These are phyloP conservation scores for Carlito syrichta DNA, from an alignment of 2,113 vertebrate genomes.

Conservation along the genomic window DNA sequence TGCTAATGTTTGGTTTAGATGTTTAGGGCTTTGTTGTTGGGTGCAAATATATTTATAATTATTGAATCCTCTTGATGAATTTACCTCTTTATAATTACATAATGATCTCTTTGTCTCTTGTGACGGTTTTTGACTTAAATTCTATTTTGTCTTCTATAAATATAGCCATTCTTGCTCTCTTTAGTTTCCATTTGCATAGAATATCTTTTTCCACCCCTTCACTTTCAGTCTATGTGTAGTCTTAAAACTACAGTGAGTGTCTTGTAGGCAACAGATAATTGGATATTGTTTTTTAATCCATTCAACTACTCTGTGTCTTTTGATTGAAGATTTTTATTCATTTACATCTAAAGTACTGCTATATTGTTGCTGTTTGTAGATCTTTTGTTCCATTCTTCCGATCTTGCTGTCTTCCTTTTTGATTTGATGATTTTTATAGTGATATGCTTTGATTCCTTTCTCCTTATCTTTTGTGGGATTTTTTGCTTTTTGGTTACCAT, in stretches of 20 bases:
- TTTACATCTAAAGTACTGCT: neutral
- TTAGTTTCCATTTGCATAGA: neutral
- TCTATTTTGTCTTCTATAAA: neutral
- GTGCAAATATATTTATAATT: neutral
- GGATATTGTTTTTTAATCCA: neutral
- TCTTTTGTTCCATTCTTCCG: neutral
- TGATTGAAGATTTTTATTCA: neutral
- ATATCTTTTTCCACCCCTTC: neutral
- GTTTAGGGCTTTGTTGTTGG: neutral
- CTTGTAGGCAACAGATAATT: neutral
- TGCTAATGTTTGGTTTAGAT: neutral
- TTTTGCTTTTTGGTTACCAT: neutral
- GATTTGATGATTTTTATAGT: neutral
- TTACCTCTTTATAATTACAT: neutral
- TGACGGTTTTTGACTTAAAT: neutral
- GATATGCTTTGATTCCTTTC: neutral
- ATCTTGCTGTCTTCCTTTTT: neutral
- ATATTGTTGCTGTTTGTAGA: neutral
- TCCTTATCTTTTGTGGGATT: neutral
- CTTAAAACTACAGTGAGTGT: neutral
- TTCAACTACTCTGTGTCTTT: neutral
- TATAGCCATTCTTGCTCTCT: neutral
- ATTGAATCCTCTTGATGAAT: neutral
- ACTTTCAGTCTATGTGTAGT: neutral
- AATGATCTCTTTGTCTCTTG: neutral